Evolutionary conservation across 2,888 invertebrate species (phyloP), one percentile per base, ranked within the genome.

Genomic region (Ochropleura plecta): DNA sequence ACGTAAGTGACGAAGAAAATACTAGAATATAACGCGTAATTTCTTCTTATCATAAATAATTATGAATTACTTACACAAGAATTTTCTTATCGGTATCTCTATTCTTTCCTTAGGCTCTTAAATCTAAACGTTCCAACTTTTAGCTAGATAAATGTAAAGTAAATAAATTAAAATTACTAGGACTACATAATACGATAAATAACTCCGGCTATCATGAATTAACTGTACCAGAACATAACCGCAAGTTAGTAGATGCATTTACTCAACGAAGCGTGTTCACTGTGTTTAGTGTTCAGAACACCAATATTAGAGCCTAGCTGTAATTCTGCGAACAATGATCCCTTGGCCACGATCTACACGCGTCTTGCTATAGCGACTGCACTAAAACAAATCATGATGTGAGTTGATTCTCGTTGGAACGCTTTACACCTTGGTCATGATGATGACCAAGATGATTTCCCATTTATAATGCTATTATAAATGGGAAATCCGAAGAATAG

Each of bases 251-350:
- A 14, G 63, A 64, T 62, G 68, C 53, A 65, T 68, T 68, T 59
- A 40, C 30, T 65, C 73, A 68, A 40, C 67, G 55, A 48, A 73
- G 55, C 73, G 55, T 70, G 51, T 70, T 60, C 64, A 20, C 64
- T 59, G 42, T 53, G 46, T 53, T 77, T 62, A 78, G 30, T 44
- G 8, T 64, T 53, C 16, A 60, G 59, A 60, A 79, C 64, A 55
- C 74, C 69, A 51, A 79, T 65, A 60, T 57, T 59, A 12, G 5
- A 63, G 68, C 44, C 59, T 66, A 66, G 65, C 71, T 65, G 60
- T 81, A 71, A 64, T 67, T 62, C 68, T 68, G n/a, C 60, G 48
- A 79, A 79, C 74, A 55, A 65, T 81, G 51, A 62, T 4, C 12
- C 12, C 4, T 18, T 0, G 44, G n/a, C 3, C 42, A 44, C n/a